phyloP scores from a whole-genome alignment of 2,797 vertebrate species.

The Micromesistius poutassou region DNA sequence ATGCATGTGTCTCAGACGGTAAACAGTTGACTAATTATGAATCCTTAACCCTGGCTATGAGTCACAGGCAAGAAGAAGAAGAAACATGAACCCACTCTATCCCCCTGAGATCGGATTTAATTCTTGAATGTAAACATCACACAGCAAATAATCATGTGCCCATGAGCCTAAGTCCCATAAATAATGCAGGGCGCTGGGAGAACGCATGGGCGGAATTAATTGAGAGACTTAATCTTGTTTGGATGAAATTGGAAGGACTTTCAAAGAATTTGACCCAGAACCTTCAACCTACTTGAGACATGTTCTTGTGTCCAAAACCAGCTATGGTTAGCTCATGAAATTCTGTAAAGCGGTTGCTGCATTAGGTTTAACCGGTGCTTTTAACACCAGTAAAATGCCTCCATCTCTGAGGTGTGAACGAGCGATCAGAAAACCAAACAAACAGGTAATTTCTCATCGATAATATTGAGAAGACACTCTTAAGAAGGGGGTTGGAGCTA shows the following conservation, averaged over 20 bases:
- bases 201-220: slow-evolving; percentile 61
- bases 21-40: slow-evolving; percentile 45
- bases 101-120: slow-evolving; percentile 64
- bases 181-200: slow-evolving; percentile 64
- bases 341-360: background rate
- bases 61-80: slow-evolving; percentile 12
- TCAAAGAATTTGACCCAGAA: slow-evolving; percentile 35
- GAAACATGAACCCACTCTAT: slow-evolving; percentile 51
- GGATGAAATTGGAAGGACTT: slow-evolving; percentile 31
- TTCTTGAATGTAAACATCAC: slow-evolving; percentile 67
- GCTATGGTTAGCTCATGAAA: background rate
- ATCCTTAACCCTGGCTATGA: slow-evolving; percentile 40
- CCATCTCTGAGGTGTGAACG: background rate
- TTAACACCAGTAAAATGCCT: background rate
- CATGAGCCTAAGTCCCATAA: slow-evolving; percentile 48
- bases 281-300: background rate
- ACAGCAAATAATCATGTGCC: slow-evolving; percentile 64
- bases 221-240: slow-evolving; percentile 49
- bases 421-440: background rate
- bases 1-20: background rate
- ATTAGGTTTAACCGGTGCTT: background rate
- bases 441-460: background rate
- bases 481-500: background rate
- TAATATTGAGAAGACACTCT: no score
- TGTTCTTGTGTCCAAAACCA: background rate